Evolutionary conservation across 2,113 vertebrate species (phyloP).

Genomic region (Gorsachius goisagi): DNA sequence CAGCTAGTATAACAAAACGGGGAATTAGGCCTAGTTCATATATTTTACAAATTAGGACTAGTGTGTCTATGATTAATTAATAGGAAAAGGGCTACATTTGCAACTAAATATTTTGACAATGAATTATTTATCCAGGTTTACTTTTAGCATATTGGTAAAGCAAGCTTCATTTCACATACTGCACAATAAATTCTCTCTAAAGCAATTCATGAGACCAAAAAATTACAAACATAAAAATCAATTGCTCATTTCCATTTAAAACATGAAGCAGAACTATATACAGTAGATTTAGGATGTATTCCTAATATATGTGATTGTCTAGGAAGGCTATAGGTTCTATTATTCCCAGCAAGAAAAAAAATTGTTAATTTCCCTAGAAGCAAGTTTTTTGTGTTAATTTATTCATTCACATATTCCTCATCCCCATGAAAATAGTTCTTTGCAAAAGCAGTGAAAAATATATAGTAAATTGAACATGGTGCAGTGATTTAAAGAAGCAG

Average conservation of each 20-base stretch:
- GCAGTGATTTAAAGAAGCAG: conserved; percentile 2
- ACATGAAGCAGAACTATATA: not conserved
- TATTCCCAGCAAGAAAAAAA: not conserved
- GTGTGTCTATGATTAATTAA: conserved; percentile 38
- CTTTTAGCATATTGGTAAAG: conserved; percentile 19
- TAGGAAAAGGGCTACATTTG: conserved; percentile 15
- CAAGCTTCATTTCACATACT: conserved; percentile 6
- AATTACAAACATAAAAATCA: conserved; percentile 28
- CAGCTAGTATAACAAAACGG: not conserved
- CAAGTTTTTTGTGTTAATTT: conserved; percentile 34
- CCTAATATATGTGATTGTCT: not conserved
- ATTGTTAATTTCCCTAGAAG: not conserved
- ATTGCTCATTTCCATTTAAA: conserved; percentile 37
- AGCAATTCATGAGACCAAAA: not conserved
- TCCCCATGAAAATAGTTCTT: not conserved
- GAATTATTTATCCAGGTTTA: conserved; percentile 51
- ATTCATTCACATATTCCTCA: conserved; percentile 9
- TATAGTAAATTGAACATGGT: not conserved
- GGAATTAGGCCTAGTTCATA: not conserved
- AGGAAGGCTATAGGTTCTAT: not conserved
- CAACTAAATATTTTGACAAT: conserved; percentile 34
- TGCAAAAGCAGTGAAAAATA: not conserved
- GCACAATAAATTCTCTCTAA: not conserved
- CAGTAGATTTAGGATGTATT: not conserved
- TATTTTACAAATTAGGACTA: not conserved